Evolutionary conservation across 2,888 invertebrate genomes (phyloP).

Genomic region (Boloria euphrosyne): DNA sequence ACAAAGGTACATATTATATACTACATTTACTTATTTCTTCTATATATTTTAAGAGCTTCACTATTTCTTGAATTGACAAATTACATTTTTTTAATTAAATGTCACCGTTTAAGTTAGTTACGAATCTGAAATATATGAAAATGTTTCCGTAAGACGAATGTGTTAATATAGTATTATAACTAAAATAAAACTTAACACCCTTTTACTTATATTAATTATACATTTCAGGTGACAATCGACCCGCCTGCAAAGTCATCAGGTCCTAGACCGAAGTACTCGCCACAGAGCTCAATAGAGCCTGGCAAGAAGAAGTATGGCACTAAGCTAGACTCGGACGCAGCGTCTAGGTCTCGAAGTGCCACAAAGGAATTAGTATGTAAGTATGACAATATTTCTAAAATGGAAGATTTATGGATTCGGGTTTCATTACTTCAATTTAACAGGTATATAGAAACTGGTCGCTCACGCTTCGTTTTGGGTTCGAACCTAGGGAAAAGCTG

Average conservation of each 20-base stretch:
- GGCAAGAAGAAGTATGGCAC: conserved; percentile 74
- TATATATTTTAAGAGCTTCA: no score
- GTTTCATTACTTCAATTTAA: not conserved
- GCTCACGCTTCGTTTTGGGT: no score
- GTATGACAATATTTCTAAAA: conserved; percentile 48
- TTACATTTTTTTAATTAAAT: no score
- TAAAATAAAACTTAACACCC: not conserved
- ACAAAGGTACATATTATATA: conserved; percentile 73
- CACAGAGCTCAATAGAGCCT: conserved; percentile 72
- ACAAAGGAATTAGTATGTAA: conserved; percentile 94
- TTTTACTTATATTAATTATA: not conserved
- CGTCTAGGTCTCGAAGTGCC: conserved; percentile 92
- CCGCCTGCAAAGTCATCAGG: conserved; percentile 67
- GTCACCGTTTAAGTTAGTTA: no score
- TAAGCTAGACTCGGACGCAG: conserved; percentile 89
- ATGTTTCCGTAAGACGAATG: no score
- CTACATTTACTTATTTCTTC: no score
- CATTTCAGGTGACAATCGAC: conserved; percentile 72
- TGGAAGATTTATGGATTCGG: not conserved
- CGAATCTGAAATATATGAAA: no score
- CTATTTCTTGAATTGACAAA: no score
- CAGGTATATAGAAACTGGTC: no score
- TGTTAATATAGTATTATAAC: no score
- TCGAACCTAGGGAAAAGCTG: no score
- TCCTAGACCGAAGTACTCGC: conserved; percentile 71